Evolutionary conservation across 2,113 vertebrate species (phyloP).

Genomic region (Podocnemis expansa): DNA sequence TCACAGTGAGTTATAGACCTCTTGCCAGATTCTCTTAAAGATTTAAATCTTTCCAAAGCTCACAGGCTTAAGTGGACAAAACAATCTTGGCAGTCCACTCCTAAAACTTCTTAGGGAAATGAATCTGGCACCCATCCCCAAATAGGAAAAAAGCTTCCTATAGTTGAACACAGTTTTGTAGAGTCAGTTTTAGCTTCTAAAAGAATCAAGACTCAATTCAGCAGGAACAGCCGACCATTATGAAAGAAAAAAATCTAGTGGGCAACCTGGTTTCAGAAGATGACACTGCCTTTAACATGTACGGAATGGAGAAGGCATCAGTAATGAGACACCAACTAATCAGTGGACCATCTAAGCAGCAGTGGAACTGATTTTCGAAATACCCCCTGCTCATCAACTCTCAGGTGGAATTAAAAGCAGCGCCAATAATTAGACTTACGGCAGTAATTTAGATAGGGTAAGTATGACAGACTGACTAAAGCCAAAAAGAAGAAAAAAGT

Average conservation of each 20-base stretch:
- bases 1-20: background rate
- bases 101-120: conserved; percentile 33
- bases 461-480: background rate
- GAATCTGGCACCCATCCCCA: conserved; percentile 22
- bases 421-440: background rate
- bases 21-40: background rate
- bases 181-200: background rate
- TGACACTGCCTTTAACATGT: fast-evolving
- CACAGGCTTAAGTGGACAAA: background rate
- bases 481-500: background rate
- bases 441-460: background rate
- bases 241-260: background rate
- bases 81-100: background rate
- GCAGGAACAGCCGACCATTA: background rate
- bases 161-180: background rate
- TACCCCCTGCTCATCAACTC: background rate
- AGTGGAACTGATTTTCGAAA: background rate
- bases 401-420: background rate
- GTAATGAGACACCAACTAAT: background rate
- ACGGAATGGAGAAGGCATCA: conserved; percentile 4
- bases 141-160: conserved; percentile 13
- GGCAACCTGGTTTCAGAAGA: background rate
- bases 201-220: conserved; percentile 25
- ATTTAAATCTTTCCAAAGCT: background rate
- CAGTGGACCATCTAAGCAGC: background rate